A percentile compares a stretch with the other conserved stretches of the same genome.
These are phyloP conservation scores for Eurystomus glaucurus DNA, from an alignment of 2,797 vertebrate species.

Conservation along the genomic window DNA sequence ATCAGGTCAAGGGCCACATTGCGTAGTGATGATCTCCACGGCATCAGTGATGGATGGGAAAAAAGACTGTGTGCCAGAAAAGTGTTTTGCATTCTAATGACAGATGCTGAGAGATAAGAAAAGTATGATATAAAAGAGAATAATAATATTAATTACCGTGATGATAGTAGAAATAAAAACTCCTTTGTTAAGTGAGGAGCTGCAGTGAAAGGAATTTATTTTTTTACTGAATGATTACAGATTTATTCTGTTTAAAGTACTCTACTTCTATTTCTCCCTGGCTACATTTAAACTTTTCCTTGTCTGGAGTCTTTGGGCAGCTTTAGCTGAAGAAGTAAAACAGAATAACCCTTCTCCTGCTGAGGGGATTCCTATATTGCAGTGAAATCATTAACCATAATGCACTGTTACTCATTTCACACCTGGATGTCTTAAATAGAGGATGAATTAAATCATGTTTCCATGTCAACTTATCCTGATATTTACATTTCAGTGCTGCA, in stretches of 20 bases:
- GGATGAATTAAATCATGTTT: constrained; percentile 46
- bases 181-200: background rate
- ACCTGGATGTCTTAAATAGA: constrained; percentile 35
- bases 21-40: background rate
- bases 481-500: constrained; percentile 33
- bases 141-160: background rate
- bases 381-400: constrained; percentile 53
- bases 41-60: background rate
- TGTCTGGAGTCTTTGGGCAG: constrained; percentile 7
- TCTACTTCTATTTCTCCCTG: constrained; percentile 15
- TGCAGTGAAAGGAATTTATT: background rate
- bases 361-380: background rate
- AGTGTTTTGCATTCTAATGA: background rate
- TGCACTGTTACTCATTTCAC: constrained; percentile 12
- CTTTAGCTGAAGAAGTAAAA: constrained; percentile 44
- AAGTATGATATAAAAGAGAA: background rate
- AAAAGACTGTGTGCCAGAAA: background rate
- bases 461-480: background rate
- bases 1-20: background rate
- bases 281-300: constrained; percentile 22
- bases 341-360: background rate
- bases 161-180: background rate
- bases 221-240: background rate
- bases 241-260: constrained; percentile 2
- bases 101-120: background rate